These are phyloP conservation scores for Mythimna albipuncta DNA, from an alignment of 2,888 invertebrate species.

Conservation along the genomic window DNA sequence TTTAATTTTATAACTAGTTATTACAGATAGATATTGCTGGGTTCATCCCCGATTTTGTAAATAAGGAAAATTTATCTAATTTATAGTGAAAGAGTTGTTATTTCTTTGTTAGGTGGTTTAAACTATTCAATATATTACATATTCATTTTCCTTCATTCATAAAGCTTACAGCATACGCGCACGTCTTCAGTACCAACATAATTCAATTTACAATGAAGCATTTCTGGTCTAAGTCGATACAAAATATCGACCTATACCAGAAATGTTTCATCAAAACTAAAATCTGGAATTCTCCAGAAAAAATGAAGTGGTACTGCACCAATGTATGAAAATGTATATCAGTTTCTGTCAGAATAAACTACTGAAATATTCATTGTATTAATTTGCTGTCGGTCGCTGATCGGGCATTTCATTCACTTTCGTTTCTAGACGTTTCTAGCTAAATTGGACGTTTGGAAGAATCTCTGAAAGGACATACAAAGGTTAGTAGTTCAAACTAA, in stretches of 20 bases:
- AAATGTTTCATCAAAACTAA: neutral
- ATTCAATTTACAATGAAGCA: too few relatives aligned
- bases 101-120: neutral
- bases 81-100: neutral
- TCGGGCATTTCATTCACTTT: constrained; percentile 3
- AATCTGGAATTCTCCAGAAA: constrained; percentile 24
- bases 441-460: neutral
- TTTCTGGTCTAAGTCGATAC: neutral
- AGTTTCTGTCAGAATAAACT: constrained; percentile 1
- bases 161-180: neutral
- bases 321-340: constrained; percentile 4
- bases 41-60: constrained; percentile 25
- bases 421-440: constrained; percentile 26
- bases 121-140: neutral
- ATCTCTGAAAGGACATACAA: neutral
- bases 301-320: neutral
- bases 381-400: constrained; percentile 1
- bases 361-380: constrained; percentile 42
- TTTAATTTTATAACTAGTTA: neutral
- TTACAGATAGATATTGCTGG: neutral
- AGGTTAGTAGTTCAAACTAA: neutral
- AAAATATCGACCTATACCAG: neutral
- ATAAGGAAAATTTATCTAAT: neutral
- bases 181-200: neutral
- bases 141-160: neutral